Percentiles rank a stretch among this genome's conserved stretches.
phyloP scores from a whole-genome alignment of 30 jellyfish, hydroid and myxozoan genomes.

The Calvadosia cruxmelitensis region DNA sequence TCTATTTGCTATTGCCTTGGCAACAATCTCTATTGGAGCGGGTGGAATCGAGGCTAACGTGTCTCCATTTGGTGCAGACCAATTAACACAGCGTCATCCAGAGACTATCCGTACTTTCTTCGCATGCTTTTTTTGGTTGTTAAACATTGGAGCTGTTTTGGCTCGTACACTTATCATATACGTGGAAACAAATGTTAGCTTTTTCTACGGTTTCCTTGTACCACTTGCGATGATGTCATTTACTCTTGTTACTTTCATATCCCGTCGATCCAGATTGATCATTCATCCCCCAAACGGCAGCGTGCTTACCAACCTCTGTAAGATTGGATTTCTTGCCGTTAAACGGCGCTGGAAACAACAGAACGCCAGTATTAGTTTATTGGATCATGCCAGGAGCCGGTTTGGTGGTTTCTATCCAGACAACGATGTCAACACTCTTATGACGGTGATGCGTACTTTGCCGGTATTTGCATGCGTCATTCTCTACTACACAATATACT shows the following conservation, averaged over 20 bases:
- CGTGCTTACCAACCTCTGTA: slow-evolving; percentile 32
- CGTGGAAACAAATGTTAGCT: slow-evolving; percentile 37
- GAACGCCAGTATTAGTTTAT: slow-evolving; percentile 23
- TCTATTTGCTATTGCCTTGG: slow-evolving; percentile 44
- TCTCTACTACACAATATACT: slow-evolving; percentile 59
- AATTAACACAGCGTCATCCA: slow-evolving; percentile 47
- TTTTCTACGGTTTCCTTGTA: slow-evolving; percentile 54
- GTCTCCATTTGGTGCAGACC: slow-evolving; percentile 88
- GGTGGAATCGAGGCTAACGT: slow-evolving; percentile 85
- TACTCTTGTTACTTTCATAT: slow-evolving; percentile 14
- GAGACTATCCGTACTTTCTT: slow-evolving; percentile 53
- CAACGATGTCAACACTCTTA: slow-evolving; percentile 68
- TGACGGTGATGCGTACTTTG: slow-evolving; percentile 26
- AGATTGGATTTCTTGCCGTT: slow-evolving; percentile 39
- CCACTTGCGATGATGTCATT: slow-evolving; percentile 33
- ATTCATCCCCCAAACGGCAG: slow-evolving; percentile 78
- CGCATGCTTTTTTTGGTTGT: slow-evolving; percentile 79
- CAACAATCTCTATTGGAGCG: slow-evolving; percentile 63
- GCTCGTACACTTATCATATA: slow-evolving; percentile 58
- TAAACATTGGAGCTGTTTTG: slow-evolving; percentile 67
- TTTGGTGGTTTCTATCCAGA: slow-evolving; percentile 63
- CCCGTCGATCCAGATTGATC: slow-evolving; percentile 30
- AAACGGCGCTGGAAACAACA: slow-evolving; percentile 9
- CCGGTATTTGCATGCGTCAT: slow-evolving; percentile 46
- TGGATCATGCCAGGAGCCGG: slow-evolving; percentile 60